A percentile compares a stretch with the other conserved stretches of the same genome.
phyloP scores from a whole-genome alignment of 2,113 vertebrate species.

The Rhadina sibilatrix region DNA sequence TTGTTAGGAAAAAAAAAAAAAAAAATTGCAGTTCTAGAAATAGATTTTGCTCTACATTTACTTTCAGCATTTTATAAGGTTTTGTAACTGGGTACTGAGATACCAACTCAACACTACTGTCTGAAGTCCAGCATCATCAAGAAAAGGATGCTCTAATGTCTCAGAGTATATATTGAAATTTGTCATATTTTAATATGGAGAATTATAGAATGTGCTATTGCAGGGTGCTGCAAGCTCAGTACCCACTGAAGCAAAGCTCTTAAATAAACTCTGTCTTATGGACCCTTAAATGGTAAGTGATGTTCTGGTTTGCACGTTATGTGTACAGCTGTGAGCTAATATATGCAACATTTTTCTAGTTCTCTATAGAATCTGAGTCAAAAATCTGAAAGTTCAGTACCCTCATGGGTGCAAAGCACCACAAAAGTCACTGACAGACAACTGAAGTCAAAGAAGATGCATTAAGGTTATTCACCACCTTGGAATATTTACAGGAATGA shows the following conservation, averaged over 20 bases:
- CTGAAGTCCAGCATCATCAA: background rate
- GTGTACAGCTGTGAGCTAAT: constrained; percentile 45
- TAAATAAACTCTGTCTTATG: constrained; percentile 69
- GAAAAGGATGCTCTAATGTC: background rate
- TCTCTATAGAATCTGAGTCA: constrained; percentile 35
- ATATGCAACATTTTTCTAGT: constrained; percentile 39
- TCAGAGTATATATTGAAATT: background rate
- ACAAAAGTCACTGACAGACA: constrained; percentile 57
- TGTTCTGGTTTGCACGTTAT: constrained; percentile 32
- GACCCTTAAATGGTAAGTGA: constrained; percentile 60
- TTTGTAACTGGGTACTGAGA: background rate
- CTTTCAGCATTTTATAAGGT: background rate
- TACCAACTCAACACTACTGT: background rate
- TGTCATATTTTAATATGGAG: background rate
- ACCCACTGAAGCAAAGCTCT: constrained; percentile 44
- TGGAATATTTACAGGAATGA: constrained; percentile 10
- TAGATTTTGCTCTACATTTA: background rate
- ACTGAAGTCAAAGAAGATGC: background rate
- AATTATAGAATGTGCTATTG: background rate
- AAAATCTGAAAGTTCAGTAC: constrained; percentile 62
- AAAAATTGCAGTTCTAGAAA: background rate
- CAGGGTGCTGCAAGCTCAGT: background rate
- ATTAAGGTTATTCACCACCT: constrained; percentile 45
- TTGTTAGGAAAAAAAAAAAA: background rate
- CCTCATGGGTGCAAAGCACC: constrained; percentile 35